Conservation (phyloP, 2,113 vertebrate species). For the Trogon surrucura region DNA sequence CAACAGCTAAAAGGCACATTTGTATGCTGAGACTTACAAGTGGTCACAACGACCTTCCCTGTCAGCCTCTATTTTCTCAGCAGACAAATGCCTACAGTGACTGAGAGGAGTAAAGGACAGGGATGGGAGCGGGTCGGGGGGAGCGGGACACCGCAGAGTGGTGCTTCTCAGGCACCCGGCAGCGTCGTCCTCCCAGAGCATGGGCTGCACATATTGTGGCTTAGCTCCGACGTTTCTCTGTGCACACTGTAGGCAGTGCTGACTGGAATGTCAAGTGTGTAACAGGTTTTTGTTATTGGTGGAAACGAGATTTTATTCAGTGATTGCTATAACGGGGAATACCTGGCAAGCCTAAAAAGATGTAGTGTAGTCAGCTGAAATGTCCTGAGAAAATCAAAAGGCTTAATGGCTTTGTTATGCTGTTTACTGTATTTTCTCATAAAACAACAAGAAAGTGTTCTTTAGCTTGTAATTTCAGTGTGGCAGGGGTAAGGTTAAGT, state of each 20-base stretch:
- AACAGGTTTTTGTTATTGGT: background rate
- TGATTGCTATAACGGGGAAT: background rate
- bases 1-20: slow-evolving; percentile 74
- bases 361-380: background rate
- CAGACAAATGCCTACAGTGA: slow-evolving; percentile 71
- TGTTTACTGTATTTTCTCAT: background rate
- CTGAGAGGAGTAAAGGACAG: slow-evolving; percentile 66
- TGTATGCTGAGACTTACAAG: slow-evolving; percentile 68
- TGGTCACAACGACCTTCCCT: slow-evolving; percentile 79
- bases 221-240: background rate
- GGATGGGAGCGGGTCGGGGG: background rate
- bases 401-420: background rate
- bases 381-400: background rate
- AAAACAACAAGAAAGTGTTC: background rate
- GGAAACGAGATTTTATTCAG: background rate
- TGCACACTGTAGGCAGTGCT: background rate
- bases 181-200: background rate
- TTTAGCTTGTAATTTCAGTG: background rate
- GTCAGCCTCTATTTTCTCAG: slow-evolving; percentile 73
- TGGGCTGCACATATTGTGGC: background rate
- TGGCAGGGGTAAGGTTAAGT: background rate
- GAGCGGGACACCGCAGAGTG: background rate
- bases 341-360: background rate
- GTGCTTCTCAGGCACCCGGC: background rate
- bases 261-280: background rate